A percentile compares a stretch with the other conserved stretches of the same genome.
phyloP scores from a whole-genome alignment of 2,113 vertebrate species.

The Onychorhynchus coronatus region DNA sequence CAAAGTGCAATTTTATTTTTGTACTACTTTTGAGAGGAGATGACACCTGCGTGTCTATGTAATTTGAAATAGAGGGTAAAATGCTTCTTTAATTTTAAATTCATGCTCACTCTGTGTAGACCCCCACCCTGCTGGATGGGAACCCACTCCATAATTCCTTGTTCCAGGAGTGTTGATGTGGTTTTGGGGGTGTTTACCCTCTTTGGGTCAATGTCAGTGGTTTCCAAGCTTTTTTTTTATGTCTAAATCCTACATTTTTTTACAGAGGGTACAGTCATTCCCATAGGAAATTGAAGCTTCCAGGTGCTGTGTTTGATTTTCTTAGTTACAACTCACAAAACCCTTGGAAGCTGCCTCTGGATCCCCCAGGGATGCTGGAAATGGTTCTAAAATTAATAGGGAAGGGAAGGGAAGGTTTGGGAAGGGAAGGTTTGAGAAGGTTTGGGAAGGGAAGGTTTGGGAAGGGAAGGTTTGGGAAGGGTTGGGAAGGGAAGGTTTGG shows the following conservation, averaged over 20 bases:
- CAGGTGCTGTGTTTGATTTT: not conserved
- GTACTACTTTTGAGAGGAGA: not conserved
- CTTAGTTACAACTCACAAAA: not conserved
- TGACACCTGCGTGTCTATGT: not conserved
- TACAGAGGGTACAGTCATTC: not conserved
- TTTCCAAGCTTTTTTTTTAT: not conserved
- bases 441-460: no score
- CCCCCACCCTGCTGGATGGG: not conserved
- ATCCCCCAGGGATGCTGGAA: not conserved
- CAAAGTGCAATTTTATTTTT: not conserved
- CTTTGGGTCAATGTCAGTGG: not conserved
- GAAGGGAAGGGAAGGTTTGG: no score
- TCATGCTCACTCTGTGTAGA: not conserved
- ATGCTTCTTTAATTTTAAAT: not conserved
- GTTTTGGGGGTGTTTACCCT: not conserved
- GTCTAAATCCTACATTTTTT: not conserved
- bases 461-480: no score
- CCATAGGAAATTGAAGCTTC: not conserved
- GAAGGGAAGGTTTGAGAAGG: not conserved
- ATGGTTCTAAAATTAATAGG: not conserved
- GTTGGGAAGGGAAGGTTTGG: no score
- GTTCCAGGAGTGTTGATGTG: not conserved
- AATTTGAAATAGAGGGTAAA: not conserved
- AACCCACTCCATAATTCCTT: not conserved
- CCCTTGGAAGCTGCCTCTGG: not conserved